Conservation (phyloP, 2,113 vertebrate species). For the Anarhynchus alexandrinus region DNA sequence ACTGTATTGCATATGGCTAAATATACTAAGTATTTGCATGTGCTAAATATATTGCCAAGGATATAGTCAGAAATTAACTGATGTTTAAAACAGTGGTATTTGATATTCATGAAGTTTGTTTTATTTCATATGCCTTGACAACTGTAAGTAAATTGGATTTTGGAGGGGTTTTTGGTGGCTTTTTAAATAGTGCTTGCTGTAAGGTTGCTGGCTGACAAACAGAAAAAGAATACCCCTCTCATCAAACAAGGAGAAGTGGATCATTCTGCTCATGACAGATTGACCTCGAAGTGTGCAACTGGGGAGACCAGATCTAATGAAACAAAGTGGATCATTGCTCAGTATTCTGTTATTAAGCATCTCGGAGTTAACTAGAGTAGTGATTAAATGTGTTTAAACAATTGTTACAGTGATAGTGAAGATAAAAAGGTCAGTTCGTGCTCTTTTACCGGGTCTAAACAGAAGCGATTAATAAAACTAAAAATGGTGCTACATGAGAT, state of each 20-base stretch:
- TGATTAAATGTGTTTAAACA: conserved; percentile 11
- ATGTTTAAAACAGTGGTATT: not conserved
- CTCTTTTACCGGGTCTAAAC: not conserved
- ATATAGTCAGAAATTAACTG: not conserved
- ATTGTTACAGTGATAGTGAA: not conserved
- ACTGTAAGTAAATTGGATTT: not conserved
- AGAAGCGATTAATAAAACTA: not conserved
- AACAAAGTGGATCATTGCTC: not conserved
- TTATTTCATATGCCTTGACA: not conserved
- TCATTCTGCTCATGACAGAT: not conserved
- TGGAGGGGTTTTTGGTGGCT: not conserved
- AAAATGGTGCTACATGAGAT: not conserved
- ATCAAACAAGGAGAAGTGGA: not conserved
- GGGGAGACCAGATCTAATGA: not conserved
- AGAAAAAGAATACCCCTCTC: not conserved
- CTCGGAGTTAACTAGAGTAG: not conserved
- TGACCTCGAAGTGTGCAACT: not conserved
- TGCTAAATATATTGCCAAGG: not conserved
- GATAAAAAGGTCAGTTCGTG: not conserved
- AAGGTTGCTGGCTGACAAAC: not conserved
- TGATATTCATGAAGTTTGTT: not conserved
- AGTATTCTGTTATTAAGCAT: not conserved
- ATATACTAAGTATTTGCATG: not conserved
- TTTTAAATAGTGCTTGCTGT: not conserved
- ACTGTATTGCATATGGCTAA: not conserved